A percentile compares a stretch with the other conserved stretches of the same genome.
Conservation (phyloP, 2,113 vertebrate species). For the Bucco capensis region DNA sequence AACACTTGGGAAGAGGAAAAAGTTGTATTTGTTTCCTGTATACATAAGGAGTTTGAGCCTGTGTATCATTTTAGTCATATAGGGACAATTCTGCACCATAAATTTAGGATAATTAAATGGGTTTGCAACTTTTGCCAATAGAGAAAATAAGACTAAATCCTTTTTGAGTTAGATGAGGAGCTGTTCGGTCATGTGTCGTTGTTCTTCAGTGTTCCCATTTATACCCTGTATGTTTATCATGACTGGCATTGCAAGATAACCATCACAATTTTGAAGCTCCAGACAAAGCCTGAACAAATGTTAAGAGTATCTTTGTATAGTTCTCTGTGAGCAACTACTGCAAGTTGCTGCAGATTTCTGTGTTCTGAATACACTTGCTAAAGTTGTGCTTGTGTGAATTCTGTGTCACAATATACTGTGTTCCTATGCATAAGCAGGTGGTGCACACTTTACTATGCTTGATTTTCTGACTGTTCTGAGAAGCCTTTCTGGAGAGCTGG, state of each 20-base stretch:
- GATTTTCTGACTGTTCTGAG: background rate
- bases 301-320: background rate
- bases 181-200: background rate
- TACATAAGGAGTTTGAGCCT: background rate
- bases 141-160: background rate
- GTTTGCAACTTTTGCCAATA: background rate
- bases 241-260: background rate
- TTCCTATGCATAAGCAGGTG: background rate
- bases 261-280: background rate
- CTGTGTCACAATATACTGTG: rapidly evolving
- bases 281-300: background rate
- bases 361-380: background rate
- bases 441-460: background rate
- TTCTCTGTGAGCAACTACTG: background rate
- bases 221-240: background rate
- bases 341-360: background rate
- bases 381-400: background rate
- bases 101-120: background rate
- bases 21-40: background rate
- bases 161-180: background rate
- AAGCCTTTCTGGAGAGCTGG: background rate
- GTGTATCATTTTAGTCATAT: background rate
- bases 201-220: background rate
- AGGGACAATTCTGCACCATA: background rate
- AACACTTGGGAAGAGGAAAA: background rate